phyloP scores from a whole-genome alignment of 2,113 vertebrate species.

The Aviceda subcristata region DNA sequence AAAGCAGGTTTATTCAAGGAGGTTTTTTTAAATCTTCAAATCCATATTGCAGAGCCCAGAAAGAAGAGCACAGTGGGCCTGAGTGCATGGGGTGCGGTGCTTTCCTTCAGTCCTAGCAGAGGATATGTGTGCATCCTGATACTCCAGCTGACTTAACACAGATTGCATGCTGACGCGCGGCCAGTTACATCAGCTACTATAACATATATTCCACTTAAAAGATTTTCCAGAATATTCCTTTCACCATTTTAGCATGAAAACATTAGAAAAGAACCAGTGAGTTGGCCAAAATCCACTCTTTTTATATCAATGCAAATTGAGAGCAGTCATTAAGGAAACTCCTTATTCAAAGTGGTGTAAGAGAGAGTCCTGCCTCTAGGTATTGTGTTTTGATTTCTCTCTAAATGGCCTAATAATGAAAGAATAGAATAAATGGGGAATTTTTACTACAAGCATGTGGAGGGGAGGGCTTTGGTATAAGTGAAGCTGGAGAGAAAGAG shows the following conservation, averaged over 20 bases:
- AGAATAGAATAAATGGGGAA: background rate
- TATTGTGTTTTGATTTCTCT: background rate
- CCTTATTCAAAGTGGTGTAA: background rate
- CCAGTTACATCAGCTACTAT: background rate
- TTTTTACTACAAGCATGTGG: background rate
- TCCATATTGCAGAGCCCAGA: background rate
- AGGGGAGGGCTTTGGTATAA: background rate
- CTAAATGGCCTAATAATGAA: background rate
- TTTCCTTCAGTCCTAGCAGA: background rate
- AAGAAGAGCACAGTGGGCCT: background rate
- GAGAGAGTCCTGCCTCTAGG: background rate
- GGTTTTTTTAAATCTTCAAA: background rate
- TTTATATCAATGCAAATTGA: background rate
- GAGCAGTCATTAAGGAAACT: background rate
- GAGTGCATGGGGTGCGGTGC: fast-evolving
- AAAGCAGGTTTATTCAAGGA: background rate
- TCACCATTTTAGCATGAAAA: background rate
- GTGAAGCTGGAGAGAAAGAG: background rate
- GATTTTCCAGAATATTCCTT: background rate
- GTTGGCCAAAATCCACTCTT: background rate
- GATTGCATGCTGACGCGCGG: background rate
- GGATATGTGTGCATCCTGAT: background rate
- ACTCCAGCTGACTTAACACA: too few species aligned
- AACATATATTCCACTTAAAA: background rate
- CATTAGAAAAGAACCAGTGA: fast-evolving